Evolutionary conservation across 2,888 invertebrate species (phyloP), one percentile per base, ranked within the genome.

Genomic region (Lagria hirta): DNA sequence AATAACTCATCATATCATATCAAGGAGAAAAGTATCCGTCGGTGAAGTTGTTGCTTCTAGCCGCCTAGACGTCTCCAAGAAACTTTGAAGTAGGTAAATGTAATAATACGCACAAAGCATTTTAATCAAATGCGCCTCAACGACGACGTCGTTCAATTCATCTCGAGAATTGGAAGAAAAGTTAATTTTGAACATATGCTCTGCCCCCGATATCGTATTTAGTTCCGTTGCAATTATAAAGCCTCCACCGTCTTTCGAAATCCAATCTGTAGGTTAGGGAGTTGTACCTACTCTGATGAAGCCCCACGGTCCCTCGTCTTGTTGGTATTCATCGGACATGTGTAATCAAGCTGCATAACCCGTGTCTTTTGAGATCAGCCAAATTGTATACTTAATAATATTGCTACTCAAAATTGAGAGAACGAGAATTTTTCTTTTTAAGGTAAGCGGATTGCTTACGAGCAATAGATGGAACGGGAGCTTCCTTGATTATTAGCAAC

Each of bases 251-350:
- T 8, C 13, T 22, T 32, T 38, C 13, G 47, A 51, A 52, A 54
- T 49, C 51, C 51, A 52, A 54, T 54, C 54, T 48, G 48, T 32
- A 43, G 37, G 43, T 24, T 37, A 34, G 47, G 48, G 33, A 45
- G 32, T 37, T 42, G 33, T 43, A 46, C 45, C 38, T 48, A 15
- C 33, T 30, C 37, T 52, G 54, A 55, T 51, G 57, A 58, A 56
- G 53, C 50, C 54, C 52, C 51, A 51, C 49, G 49, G 56, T 60
- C 59, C 60, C 61, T 54, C 52, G 57, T 54, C 60, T 61, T 58
- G 54, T 61, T 61, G 61, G 60, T 60, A 61, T 61, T 61, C 61
- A 60, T 58, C 60, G 60, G 54, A 58, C 57, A 58, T 53, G 58
- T 54, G 57, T 61, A 61, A 61, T 61, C 60, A 61, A 58, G 60